Percentiles rank a stretch among this genome's conserved stretches.
These are phyloP conservation scores for Dipodomys stephensi DNA, from an alignment of 2,113 vertebrate genomes.

Conservation along the genomic window DNA sequence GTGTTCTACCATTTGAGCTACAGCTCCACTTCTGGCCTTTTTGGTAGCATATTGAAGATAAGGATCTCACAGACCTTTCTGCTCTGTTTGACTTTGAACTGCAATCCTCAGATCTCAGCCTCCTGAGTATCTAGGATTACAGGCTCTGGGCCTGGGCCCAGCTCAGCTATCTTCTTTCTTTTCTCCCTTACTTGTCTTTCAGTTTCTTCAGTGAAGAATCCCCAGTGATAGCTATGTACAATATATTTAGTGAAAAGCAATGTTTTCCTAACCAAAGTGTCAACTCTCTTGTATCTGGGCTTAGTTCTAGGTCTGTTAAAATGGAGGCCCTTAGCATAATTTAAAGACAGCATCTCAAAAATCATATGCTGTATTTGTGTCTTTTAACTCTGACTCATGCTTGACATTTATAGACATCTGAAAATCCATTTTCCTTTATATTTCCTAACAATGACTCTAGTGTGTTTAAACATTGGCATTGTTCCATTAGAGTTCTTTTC, in stretches of 20 bases:
- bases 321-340: not conserved
- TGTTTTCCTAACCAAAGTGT: not conserved
- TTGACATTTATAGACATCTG: slow-evolving; percentile 14
- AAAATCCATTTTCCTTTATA: slow-evolving; percentile 10
- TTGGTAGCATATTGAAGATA: no score
- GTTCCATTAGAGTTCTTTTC: not conserved
- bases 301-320: slow-evolving; percentile 34
- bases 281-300: not conserved
- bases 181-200: not conserved
- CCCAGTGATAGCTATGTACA: not conserved
- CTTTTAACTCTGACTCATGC: not conserved
- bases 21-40: no score
- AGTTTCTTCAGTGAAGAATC: not conserved
- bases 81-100: no score
- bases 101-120: no score
- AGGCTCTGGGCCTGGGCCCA: no score
- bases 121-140: no score
- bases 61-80: no score
- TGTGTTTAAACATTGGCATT: slow-evolving; percentile 16
- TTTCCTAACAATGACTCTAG: slow-evolving; percentile 20
- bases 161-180: not conserved
- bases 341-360: not conserved
- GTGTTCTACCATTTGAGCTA: no score
- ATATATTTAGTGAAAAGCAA: not conserved
- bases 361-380: slow-evolving; percentile 1